Percentiles rank a stretch among this genome's conserved stretches.
phyloP scores from a whole-genome alignment of 2,888 invertebrate genomes.

The Drosophila testacea region DNA sequence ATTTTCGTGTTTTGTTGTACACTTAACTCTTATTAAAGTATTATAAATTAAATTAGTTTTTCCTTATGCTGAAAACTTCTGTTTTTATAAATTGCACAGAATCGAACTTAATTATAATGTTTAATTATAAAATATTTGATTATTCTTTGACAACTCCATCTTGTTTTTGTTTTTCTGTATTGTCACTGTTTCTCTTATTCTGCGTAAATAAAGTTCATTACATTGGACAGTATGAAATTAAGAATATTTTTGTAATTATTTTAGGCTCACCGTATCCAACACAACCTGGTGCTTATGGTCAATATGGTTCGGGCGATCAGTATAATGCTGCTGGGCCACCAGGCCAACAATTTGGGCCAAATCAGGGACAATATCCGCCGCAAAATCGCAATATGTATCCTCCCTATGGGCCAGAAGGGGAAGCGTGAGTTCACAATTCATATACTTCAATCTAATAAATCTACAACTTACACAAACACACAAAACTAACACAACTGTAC shows the following conservation, averaged over 20 bases:
- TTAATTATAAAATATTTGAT: constrained; percentile 1
- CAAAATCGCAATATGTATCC: constrained; percentile 92
- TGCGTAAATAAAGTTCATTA: neutral
- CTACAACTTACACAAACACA: constrained; percentile 26
- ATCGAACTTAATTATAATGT: neutral
- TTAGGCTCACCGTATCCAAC: constrained; percentile 87
- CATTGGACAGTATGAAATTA: neutral
- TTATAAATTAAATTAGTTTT: neutral
- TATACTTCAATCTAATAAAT: constrained; percentile 25
- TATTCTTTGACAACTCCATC: constrained; percentile 2
- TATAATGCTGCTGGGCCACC: constrained; percentile 87
- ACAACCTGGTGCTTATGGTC: constrained; percentile 88
- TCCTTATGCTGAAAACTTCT: neutral
- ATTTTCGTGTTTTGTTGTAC: neutral
- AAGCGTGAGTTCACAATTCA: constrained; percentile 86
- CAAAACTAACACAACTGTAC: constrained; percentile 41
- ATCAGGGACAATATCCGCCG: constrained; percentile 87
- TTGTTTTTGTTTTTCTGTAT: constrained; percentile 4
- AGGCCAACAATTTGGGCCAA: constrained; percentile 87
- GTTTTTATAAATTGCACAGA: neutral
- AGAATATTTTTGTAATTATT: constrained; percentile 34
- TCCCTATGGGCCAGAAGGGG: constrained; percentile 90
- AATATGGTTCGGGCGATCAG: constrained; percentile 89
- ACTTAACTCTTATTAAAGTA: neutral
- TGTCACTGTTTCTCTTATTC: constrained; percentile 12